Evolutionary conservation across 2,113 vertebrate species (phyloP), one percentile per base, ranked within the genome.

Genomic region (Cranoglanis bouderius): DNA sequence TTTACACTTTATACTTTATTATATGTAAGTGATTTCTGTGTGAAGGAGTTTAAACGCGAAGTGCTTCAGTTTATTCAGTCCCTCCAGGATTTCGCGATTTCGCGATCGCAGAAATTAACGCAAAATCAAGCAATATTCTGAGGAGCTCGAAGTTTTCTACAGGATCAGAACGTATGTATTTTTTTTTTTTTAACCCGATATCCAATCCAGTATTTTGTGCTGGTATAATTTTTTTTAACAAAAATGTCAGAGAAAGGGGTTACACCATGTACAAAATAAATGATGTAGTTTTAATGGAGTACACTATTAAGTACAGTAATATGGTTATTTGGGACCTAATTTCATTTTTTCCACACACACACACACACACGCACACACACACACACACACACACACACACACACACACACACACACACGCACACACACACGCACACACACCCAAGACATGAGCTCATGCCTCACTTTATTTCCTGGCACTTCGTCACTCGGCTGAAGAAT

Each of bases 371-470:
- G 32, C 46, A 10, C 63, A n/a, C 63, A 14, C 63, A 38, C 35
- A 21, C 65, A 14, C 65, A 14, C 70, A 38, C 80, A 57, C 53
- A 57, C 78, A 53, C n/a, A 81, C 78, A 81, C 78, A 35, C 51
- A 82, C 80, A 57, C 80, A 57, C 80, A 57, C 77, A 80, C 77
- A 53, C 78, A 81, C 78, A 55, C 49, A 32, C 78, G 35, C 49
- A 35, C 80, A 24, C 78, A 35, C 49, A 82, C n/a, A 35, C 78
- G 35, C 78, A 35, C 26, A 0, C 16, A 35, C 3, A 59, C 3
- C 81, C n/a, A n/a, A 83, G 51, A 61, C 51, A 40, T 59, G 53
- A 83, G 51, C n/a, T 59, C 81, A 38, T 83, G 32, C 21, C 21
- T 61, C 9, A 40, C 55, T 83, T 21, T 40, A 35, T 57, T 57